Evolutionary conservation across 2,888 invertebrate species (phyloP), one percentile per base, ranked within the genome.

Genomic region (Serripes groenlandicus): DNA sequence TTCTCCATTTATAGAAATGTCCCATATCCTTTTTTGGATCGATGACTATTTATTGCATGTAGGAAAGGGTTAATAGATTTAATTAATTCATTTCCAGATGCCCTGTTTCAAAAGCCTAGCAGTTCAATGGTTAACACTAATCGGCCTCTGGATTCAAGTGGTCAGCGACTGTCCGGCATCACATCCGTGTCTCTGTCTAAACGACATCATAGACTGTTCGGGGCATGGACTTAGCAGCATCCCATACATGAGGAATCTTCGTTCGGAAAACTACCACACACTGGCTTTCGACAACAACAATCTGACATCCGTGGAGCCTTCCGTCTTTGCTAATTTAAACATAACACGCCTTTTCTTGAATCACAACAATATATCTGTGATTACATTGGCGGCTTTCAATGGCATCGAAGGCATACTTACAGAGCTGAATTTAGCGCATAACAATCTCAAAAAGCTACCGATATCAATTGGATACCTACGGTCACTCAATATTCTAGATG

Each of bases 321-420:
- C 70, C 1, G 80, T 78, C 0, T 84, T 84, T 56, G 30, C 75
- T 0, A 34, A 32, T 3, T 42, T 84, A n/a, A 75, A 79, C 34
- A 35, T 84, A 2, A 77, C 77, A 0, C 32, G 54, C 1, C 15
- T 84, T n/a, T 35, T 54, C 23, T 74, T 84, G 0, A 74, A 80
- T n/a, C 42, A 72, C 34, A 80, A 80, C 37, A 66, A 72, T 18
- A 84, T 84, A 3, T 74, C 77, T 26, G 26, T 0, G 26, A 58
- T 84, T n/a, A 3, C 66, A 23, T 64, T 68, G 37, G 60, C 49
- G 21, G 80, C 83, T 7, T 84, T 84, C 35, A 42, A 74, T 42
- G 80, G 83, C 9, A 35, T 80, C 5, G 80, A 77, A 64, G 42
- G 52, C 9, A 49, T 28, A 35, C 32, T 84, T 4, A 35, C 26